Percentiles rank a stretch among this genome's conserved stretches.
phyloP scores from a whole-genome alignment of 2,113 vertebrate genomes.

The Zosterops japonicus region DNA sequence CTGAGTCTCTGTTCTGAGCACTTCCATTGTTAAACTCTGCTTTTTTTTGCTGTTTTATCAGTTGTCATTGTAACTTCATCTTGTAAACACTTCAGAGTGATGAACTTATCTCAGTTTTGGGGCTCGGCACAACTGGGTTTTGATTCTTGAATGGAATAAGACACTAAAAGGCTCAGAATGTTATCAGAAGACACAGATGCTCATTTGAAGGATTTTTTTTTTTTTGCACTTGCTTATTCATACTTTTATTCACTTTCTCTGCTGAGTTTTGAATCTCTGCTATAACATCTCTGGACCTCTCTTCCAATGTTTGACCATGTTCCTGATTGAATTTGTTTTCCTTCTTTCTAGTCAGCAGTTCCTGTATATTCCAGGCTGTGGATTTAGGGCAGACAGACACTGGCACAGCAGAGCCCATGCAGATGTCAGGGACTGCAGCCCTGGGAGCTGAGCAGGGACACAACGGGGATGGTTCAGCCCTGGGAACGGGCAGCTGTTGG shows the following conservation, averaged over 20 bases:
- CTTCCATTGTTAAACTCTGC: background rate
- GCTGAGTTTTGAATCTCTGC: background rate
- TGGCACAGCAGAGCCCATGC: no score
- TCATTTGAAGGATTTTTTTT: background rate
- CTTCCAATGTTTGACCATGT: background rate
- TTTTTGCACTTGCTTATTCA: background rate
- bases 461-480: no score
- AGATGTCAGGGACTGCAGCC: no score
- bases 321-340: background rate
- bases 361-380: background rate
- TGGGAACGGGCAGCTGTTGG: no score
- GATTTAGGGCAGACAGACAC: background rate
- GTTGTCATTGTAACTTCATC: background rate
- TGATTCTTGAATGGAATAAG: background rate
- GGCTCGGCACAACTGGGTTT: background rate
- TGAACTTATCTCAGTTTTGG: background rate
- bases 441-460: no score
- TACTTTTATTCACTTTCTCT: background rate
- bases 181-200: background rate
- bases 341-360: background rate
- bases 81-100: background rate
- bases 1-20: background rate
- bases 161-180: background rate
- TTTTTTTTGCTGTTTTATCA: background rate
- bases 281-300: background rate